Base-by-base conservation (phyloP, 92 coral and sea anemone genomes). In the Zoanthus sansibaricus region DNA sequence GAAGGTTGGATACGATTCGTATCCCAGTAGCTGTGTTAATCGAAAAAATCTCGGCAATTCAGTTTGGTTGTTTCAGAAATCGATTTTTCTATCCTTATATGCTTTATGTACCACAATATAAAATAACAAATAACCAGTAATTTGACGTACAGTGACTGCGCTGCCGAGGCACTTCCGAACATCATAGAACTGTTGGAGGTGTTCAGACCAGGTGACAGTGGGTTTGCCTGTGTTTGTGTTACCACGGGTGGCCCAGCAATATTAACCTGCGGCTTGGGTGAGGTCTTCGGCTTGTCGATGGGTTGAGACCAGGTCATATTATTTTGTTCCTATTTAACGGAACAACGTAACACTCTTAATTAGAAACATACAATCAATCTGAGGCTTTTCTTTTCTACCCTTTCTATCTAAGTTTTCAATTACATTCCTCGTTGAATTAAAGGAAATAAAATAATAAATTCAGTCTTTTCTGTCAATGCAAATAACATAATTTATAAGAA, bases 291-390 rank as follows among this genome's bases (percentile, higher is more conserved):
- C 49, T 87, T 86, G 11, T 87, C 89, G 37, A 31, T n/a, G 1
- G 68, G 89, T 66, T 69, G 77, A 67, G 89, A 75, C 86, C 89
- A 77, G 4, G 89, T 78, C n/a, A 64, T 47, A 17, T 87, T 87
- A 62, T 32, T 68, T 46, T 37, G 67, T 58, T 87, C 89, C 89
- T 87, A 70, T 17, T 37, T 37, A 37, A 9, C 15, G 45, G 1
- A 25, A 69, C 11, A 69, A 20, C 42, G 4, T 37, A 37, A 37
- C 2, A 37, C 42, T 4, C 42, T 37, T 37, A 2, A 37, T 37
- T 37, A 37, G 42, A 37, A 0, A 37, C 42, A 37, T 37, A 1
- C 42, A 37, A 4, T 4, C 42, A 37, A 37, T 4, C 4, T 0
- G 42, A 37, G 2, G 2, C 42, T 37, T 37, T 37, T 37, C 42